These are phyloP conservation scores for Melinaea menophilus DNA, from an alignment of 2,888 invertebrate genomes.

Conservation along the genomic window DNA sequence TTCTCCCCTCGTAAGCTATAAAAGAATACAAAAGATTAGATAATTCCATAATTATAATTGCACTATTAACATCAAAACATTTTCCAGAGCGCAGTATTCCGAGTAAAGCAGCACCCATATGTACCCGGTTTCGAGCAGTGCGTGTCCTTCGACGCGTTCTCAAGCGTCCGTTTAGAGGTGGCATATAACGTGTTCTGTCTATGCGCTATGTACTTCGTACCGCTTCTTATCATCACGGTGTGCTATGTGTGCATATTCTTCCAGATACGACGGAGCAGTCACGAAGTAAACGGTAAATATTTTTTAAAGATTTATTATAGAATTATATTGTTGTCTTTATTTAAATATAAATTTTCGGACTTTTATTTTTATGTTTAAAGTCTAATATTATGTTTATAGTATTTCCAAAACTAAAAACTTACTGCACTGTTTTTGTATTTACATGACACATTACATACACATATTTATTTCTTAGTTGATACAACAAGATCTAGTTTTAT, in stretches of 20 bases:
- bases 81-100: slow-evolving; percentile 84
- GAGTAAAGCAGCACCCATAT: slow-evolving; percentile 81
- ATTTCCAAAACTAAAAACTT: too few relatives aligned
- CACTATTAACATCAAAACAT: background rate
- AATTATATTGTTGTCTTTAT: too few relatives aligned
- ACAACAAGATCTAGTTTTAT: too few relatives aligned
- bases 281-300: slow-evolving; percentile 75
- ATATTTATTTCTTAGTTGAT: too few relatives aligned
- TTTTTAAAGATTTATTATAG: too few relatives aligned
- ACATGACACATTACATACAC: too few relatives aligned
- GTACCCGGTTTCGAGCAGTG: slow-evolving; percentile 84
- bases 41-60: background rate
- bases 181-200: slow-evolving; percentile 86
- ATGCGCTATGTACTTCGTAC: slow-evolving; percentile 86
- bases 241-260: slow-evolving; percentile 86
- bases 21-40: background rate
- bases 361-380: too few relatives aligned
- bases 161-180: slow-evolving; percentile 79
- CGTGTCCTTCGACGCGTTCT: slow-evolving; percentile 86
- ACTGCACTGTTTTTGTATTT: too few relatives aligned
- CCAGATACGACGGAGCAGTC: slow-evolving; percentile 83
- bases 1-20: too few relatives aligned
- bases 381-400: too few relatives aligned
- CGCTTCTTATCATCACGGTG: slow-evolving; percentile 83
- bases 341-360: too few relatives aligned